These are phyloP conservation scores for Peromyscus californicus DNA, from an alignment of 2,113 vertebrate genomes.

Conservation along the genomic window DNA sequence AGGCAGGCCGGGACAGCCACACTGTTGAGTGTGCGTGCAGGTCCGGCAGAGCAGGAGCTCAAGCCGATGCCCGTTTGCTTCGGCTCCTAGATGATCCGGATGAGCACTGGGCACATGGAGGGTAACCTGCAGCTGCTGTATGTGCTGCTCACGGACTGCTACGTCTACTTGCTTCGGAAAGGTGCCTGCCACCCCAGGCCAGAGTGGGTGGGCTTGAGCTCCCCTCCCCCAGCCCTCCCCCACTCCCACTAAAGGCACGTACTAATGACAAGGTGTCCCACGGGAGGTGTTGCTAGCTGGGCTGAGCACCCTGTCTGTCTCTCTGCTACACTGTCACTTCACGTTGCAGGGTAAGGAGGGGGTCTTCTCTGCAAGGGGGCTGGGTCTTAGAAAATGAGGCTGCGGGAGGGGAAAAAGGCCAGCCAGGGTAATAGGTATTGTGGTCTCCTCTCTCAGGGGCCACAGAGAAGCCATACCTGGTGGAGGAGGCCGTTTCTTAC, in stretches of 20 bases:
- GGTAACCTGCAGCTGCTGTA: conserved; percentile 97
- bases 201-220: background rate
- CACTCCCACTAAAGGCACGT: fast-evolving
- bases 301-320: background rate
- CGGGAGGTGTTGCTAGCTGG: background rate
- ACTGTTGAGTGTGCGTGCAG: no score
- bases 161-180: conserved; percentile 97
- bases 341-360: background rate
- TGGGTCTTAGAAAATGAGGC: background rate
- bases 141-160: conserved; percentile 96
- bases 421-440: background rate
- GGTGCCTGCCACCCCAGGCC: conserved; percentile 85
- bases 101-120: conserved; percentile 99
- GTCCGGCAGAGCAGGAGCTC: background rate
- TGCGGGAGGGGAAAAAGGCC: fast-evolving
- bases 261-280: no score
- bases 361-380: fast-evolving
- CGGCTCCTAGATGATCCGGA: conserved; percentile 93
- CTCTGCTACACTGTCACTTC: background rate
- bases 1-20: background rate
- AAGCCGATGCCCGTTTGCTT: background rate
- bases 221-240: fast-evolving
- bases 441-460: conserved; percentile 90
- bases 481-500: conserved; percentile 97
- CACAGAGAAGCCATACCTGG: conserved; percentile 97